phyloP scores from a whole-genome alignment of 2,113 vertebrate genomes.

The Hypomesus transpacificus region DNA sequence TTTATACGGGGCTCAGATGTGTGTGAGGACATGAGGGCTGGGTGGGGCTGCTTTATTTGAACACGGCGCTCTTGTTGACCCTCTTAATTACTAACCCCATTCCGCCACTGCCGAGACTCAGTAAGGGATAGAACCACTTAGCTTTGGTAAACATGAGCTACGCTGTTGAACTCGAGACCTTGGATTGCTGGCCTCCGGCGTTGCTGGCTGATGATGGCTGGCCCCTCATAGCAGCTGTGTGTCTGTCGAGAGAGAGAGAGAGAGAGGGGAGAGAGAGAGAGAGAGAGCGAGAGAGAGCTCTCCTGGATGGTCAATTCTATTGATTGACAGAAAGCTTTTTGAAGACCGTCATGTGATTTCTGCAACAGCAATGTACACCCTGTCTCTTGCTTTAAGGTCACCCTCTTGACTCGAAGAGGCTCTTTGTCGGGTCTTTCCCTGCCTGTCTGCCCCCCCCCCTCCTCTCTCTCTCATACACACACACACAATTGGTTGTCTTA shows the following conservation, averaged over 20 bases:
- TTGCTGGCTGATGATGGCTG: constrained; percentile 4
- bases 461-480: neutral
- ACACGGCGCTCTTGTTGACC: constrained; percentile 56
- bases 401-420: neutral
- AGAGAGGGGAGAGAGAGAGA: too few relatives aligned
- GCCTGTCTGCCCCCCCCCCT: neutral
- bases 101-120: constrained; percentile 46
- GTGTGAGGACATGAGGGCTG: neutral
- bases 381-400: constrained; percentile 28
- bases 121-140: constrained; percentile 61
- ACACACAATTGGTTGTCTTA: neutral
- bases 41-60: constrained; percentile 50
- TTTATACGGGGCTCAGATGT: constrained; percentile 11
- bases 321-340: constrained; percentile 53
- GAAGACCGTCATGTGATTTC: constrained; percentile 37
- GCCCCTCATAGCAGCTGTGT: constrained; percentile 7
- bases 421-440: neutral
- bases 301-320: constrained; percentile 51
- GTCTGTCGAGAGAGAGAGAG: constrained; percentile 17
- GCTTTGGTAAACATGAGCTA: constrained; percentile 63
- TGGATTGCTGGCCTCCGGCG: constrained; percentile 27
- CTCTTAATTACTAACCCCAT: constrained; percentile 45
- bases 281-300: constrained; percentile 6
- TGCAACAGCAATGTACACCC: neutral
- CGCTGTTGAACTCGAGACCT: constrained; percentile 58